Conservation (phyloP, 2,888 invertebrate species). For the Drosophila niveifrons region DNA sequence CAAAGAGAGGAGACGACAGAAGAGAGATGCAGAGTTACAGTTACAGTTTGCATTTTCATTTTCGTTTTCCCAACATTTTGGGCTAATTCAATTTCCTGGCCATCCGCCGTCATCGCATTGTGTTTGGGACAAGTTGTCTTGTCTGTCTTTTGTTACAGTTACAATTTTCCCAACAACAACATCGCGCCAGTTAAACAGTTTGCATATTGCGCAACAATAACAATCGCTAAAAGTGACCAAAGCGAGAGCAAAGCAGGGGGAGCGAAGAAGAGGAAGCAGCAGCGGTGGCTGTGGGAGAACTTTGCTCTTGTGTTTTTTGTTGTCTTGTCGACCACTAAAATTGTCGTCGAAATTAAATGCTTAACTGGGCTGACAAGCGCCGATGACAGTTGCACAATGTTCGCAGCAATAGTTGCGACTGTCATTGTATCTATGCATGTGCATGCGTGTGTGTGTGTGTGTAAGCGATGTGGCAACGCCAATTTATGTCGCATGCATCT, state of each 20-base stretch:
- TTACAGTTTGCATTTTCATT: constrained; percentile 30
- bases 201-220: constrained; percentile 70
- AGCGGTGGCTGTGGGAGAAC: constrained; percentile 12
- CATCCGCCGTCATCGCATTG: constrained; percentile 62
- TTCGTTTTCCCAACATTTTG: constrained; percentile 40
- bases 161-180: constrained; percentile 71
- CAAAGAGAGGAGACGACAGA: constrained; percentile 4
- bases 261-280: constrained; percentile 7
- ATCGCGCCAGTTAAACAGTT: constrained; percentile 73
- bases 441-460: constrained; percentile 20
- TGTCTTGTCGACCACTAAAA: constrained; percentile 61
- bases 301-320: constrained; percentile 45
- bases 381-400: constrained; percentile 76
- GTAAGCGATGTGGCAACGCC: constrained; percentile 60
- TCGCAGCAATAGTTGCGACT: constrained; percentile 41
- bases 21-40: constrained; percentile 14
- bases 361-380: constrained; percentile 66
- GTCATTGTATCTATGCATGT: constrained; percentile 11
- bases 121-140: constrained; percentile 49
- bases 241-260: constrained; percentile 7
- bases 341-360: constrained; percentile 78
- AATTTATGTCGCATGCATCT: constrained; percentile 73
- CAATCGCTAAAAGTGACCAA: constrained; percentile 41
- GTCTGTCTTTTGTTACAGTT: constrained; percentile 70
- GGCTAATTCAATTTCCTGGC: constrained; percentile 74